phyloP scores from a whole-genome alignment of 2,888 invertebrate genomes.

The Cylloceria caligata region DNA sequence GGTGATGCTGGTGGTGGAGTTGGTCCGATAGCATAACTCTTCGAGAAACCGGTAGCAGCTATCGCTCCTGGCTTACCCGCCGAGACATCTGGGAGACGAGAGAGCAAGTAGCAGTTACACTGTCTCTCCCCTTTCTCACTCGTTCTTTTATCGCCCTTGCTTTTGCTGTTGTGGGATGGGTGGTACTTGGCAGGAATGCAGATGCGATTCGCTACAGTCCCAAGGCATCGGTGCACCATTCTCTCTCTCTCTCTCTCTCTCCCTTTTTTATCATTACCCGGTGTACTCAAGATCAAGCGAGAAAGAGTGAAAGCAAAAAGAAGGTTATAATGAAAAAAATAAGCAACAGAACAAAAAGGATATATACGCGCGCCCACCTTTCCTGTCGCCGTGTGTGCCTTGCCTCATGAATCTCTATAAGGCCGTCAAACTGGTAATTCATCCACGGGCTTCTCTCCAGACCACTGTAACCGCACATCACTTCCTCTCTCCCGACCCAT shows the following conservation, averaged over 20 bases:
- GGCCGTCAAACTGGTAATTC: conserved; percentile 82
- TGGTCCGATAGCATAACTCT: conserved; percentile 20
- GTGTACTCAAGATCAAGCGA: conserved; percentile 50
- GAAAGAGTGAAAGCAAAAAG: conserved; percentile 22
- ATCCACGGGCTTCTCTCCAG: conserved; percentile 66
- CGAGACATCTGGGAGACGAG: conserved; percentile 22
- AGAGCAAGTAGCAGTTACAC: background rate
- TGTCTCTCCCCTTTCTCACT: conserved; percentile 12
- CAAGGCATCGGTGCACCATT: conserved; percentile 6
- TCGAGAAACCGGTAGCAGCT: conserved; percentile 52
- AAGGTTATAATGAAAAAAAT: conserved; percentile 1
- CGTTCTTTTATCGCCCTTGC: conserved; percentile 47
- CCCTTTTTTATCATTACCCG: conserved; percentile 55
- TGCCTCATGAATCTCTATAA: conserved; percentile 81
- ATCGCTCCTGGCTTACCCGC: conserved; percentile 25
- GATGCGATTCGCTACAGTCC: conserved; percentile 57
- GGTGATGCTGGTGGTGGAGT: conserved; percentile 1
- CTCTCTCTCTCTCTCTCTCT: conserved; percentile 31
- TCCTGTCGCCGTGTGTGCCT: conserved; percentile 67
- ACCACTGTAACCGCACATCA: conserved; percentile 24
- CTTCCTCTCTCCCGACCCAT: conserved; percentile 22
- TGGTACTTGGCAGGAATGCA: conserved; percentile 59
- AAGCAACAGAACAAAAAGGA: background rate
- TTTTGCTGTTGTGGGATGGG: conserved; percentile 19
- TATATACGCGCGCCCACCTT: conserved; percentile 62